These are phyloP conservation scores for Sander vitreus DNA, from an alignment of 2,113 vertebrate genomes.

Conservation along the genomic window DNA sequence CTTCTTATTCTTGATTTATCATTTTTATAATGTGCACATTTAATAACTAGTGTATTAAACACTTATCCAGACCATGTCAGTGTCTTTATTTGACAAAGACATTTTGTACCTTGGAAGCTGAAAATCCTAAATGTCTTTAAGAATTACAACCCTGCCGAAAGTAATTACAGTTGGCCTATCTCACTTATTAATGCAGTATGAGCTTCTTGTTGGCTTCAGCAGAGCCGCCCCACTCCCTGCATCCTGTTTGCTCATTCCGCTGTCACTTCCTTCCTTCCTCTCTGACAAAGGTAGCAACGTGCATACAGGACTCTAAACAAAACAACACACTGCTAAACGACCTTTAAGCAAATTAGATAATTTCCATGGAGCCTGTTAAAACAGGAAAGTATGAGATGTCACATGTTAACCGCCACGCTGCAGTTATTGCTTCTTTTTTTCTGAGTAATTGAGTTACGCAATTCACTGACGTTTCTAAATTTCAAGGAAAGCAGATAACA, in stretches of 20 bases:
- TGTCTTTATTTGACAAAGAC: constrained; percentile 29
- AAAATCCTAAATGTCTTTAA: constrained; percentile 31
- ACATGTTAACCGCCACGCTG: neutral
- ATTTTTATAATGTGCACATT: neutral
- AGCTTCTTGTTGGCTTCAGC: constrained; percentile 62
- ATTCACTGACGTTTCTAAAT: neutral
- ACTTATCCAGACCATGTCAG: constrained; percentile 5
- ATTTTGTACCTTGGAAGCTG: constrained; percentile 14
- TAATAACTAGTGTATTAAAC: neutral
- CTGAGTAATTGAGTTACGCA: constrained; percentile 1
- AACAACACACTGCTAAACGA: constrained; percentile 50
- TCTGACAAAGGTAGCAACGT: constrained; percentile 64
- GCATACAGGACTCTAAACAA: constrained; percentile 52
- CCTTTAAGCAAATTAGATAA: neutral
- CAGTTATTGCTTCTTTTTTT: neutral
- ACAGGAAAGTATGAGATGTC: neutral
- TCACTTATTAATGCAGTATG: constrained; percentile 64
- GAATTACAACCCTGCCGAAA: constrained; percentile 14
- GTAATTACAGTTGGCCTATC: constrained; percentile 34
- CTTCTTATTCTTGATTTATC: neutral
- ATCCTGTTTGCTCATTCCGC: constrained; percentile 79
- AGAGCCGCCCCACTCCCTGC: constrained; percentile 57
- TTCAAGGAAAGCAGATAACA: constrained; percentile 21
- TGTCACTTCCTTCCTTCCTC: constrained; percentile 73
- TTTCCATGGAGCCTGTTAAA: neutral